Percentiles rank a stretch among this genome's conserved stretches.
Conservation (phyloP, 2,113 vertebrate genomes). For the Pseudolaguvia tuberculata region DNA sequence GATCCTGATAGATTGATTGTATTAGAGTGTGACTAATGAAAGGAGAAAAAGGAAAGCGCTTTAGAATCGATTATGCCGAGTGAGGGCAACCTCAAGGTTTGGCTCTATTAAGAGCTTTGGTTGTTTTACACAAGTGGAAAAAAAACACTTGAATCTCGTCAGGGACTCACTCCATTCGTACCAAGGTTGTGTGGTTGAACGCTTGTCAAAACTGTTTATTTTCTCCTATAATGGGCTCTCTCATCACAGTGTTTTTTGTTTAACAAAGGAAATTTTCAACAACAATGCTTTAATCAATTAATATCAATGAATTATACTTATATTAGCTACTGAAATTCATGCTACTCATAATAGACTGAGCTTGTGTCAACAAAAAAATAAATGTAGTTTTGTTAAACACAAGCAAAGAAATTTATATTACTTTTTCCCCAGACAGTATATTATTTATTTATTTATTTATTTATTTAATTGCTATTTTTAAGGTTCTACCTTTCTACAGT, state of each 20-base stretch:
- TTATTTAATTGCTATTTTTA: too few relatives aligned
- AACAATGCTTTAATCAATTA: not conserved
- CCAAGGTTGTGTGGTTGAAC: not conserved
- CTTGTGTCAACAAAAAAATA: too few relatives aligned
- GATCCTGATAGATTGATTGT: constrained; percentile 22
- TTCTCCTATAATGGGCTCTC: too few relatives aligned
- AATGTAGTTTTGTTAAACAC: too few relatives aligned
- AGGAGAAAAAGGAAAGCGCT: constrained; percentile 24
- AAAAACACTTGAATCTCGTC: constrained; percentile 21
- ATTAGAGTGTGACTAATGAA: constrained; percentile 28
- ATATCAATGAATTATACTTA: too few relatives aligned
- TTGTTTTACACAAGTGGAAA: constrained; percentile 18
- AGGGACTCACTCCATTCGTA: not conserved
- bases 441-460: too few relatives aligned
- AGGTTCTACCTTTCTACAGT: too few relatives aligned
- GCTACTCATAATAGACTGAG: too few relatives aligned
- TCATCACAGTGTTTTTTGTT: not conserved
- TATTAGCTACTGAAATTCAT: too few relatives aligned
- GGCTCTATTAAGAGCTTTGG: constrained; percentile 29
- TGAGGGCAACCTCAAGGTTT: constrained; percentile 17
- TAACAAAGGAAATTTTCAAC: not conserved
- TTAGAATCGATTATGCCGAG: constrained; percentile 34
- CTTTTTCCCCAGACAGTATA: too few relatives aligned
- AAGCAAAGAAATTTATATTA: too few relatives aligned
- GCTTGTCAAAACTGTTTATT: too few relatives aligned